phyloP scores from a whole-genome alignment of 2,113 vertebrate genomes.

The Caretta caretta region DNA sequence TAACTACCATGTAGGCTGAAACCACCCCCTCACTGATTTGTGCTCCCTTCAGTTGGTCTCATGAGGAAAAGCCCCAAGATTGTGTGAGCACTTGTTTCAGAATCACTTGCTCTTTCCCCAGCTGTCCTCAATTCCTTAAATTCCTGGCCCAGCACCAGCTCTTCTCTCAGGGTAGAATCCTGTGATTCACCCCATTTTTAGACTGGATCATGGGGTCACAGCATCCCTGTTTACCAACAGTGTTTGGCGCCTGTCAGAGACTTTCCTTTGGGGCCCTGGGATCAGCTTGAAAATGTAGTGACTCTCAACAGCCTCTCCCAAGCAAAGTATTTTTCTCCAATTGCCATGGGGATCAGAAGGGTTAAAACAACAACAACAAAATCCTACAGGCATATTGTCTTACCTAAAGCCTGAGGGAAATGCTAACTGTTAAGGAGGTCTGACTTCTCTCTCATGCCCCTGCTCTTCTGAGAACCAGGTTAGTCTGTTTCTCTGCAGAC shows the following conservation, averaged over 20 bases:
- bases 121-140: background rate
- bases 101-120: background rate
- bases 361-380: fast-evolving
- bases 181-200: background rate
- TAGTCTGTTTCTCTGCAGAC: background rate
- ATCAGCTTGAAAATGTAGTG: fast-evolving
- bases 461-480: background rate
- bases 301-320: background rate
- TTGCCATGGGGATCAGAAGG: background rate
- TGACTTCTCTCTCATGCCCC: background rate
- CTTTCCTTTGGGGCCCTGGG: background rate
- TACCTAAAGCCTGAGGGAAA: background rate
- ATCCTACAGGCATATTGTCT: fast-evolving
- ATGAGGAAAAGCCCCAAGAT: background rate
- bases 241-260: background rate
- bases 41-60: background rate
- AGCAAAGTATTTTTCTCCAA: background rate
- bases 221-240: fast-evolving
- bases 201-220: background rate
- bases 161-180: background rate
- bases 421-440: background rate
- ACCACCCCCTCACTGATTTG: background rate
- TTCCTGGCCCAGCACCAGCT: background rate
- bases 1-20: background rate
- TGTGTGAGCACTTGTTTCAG: background rate